Conservation (phyloP, 1,140 invertebrate species). For the Acromyrmex heyeri region DNA sequence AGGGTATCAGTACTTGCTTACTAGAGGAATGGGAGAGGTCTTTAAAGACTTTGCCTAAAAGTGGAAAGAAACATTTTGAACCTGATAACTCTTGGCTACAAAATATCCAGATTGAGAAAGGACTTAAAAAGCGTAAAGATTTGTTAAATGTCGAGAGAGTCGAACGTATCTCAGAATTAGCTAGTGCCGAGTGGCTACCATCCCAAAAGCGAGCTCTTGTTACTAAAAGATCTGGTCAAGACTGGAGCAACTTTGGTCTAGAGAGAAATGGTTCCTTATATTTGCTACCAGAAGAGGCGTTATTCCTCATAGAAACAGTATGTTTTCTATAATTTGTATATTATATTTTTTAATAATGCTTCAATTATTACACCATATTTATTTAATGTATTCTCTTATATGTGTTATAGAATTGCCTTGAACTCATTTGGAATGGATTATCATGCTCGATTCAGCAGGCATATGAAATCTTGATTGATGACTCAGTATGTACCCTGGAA, state of each 20-base stretch:
- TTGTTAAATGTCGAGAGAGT: slow-evolving; percentile 88
- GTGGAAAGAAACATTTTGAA: slow-evolving; percentile 87
- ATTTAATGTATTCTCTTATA: slow-evolving; percentile 62
- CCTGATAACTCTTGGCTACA: slow-evolving; percentile 88
- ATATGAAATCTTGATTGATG: slow-evolving; percentile 87
- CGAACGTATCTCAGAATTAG: slow-evolving; percentile 87
- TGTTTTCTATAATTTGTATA: slow-evolving; percentile 67
- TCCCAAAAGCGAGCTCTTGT: slow-evolving; percentile 88
- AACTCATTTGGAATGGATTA: slow-evolving; percentile 87
- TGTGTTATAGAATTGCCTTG: slow-evolving; percentile 87
- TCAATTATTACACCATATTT: neutral
- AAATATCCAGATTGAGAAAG: slow-evolving; percentile 88
- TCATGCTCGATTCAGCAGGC: slow-evolving; percentile 89
- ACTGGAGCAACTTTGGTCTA: slow-evolving; percentile 88
- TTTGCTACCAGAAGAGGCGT: slow-evolving; percentile 89
- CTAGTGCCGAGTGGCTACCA: slow-evolving; percentile 88
- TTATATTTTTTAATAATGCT: slow-evolving; percentile 2
- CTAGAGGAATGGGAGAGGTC: slow-evolving; percentile 82
- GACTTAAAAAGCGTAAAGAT: slow-evolving; percentile 86
- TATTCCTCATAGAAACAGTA: slow-evolving; percentile 89
- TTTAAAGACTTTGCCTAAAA: slow-evolving; percentile 85
- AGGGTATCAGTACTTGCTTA: slow-evolving; percentile 84
- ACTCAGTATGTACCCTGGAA: slow-evolving; percentile 85
- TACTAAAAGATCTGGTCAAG: slow-evolving; percentile 87
- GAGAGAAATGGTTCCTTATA: slow-evolving; percentile 85